A percentile compares a stretch with the other conserved stretches of the same genome.
Evolutionary conservation across 2,888 invertebrate genomes (phyloP).

Genomic region (Eilema sororculum): DNA sequence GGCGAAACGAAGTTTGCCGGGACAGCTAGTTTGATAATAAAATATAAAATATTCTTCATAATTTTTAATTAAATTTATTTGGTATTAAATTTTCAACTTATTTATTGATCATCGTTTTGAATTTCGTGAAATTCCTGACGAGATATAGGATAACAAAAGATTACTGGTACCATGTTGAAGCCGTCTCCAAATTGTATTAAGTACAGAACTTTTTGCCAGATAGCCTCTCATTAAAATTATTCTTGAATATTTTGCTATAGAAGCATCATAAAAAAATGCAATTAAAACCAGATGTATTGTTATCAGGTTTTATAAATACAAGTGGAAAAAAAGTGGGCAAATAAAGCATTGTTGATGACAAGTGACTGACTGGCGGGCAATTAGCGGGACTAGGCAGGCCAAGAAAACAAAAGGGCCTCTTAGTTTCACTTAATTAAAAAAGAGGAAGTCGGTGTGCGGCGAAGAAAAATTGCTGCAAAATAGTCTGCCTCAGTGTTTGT

Average conservation of each 20-base stretch:
- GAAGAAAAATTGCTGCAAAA: constrained; percentile 66
- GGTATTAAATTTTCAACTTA: too few relatives aligned
- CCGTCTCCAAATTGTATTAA: too few relatives aligned
- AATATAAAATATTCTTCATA: too few relatives aligned
- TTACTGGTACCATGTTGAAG: too few relatives aligned
- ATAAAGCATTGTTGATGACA: constrained; percentile 76
- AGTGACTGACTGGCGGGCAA: constrained; percentile 82
- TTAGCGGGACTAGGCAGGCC: constrained; percentile 68
- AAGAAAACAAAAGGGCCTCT: constrained; percentile 75
- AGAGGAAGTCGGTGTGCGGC: constrained; percentile 60
- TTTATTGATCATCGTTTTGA: too few relatives aligned
- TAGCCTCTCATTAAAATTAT: not conserved
- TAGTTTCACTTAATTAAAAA: constrained; percentile 83
- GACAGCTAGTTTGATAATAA: too few relatives aligned
- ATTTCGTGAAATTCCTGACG: too few relatives aligned
- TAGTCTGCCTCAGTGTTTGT: constrained; percentile 35
- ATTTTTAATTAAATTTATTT: too few relatives aligned
- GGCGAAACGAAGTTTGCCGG: too few relatives aligned
- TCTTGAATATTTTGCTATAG: not conserved
- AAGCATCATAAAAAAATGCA: constrained; percentile 19
- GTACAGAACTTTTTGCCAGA: not conserved
- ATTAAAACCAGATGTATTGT: constrained; percentile 33
- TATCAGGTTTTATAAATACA: constrained; percentile 59
- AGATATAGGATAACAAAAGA: too few relatives aligned
- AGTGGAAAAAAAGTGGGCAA: constrained; percentile 69